phyloP scores from a whole-genome alignment of 2,888 invertebrate genomes.

The Furcula furcula region DNA sequence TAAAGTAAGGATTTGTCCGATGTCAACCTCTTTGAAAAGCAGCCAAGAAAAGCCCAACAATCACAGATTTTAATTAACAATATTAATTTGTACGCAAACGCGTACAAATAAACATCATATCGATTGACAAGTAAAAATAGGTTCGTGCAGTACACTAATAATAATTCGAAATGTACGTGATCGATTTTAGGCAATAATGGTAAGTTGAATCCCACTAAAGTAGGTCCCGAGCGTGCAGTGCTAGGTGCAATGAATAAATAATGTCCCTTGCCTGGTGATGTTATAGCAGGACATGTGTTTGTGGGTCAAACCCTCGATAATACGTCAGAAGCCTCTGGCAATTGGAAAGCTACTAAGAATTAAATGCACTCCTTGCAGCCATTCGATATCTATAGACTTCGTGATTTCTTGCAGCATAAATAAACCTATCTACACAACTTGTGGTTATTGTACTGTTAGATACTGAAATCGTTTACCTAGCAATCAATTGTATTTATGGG shows the following conservation, averaged over 20 bases:
- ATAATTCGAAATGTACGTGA: constrained; percentile 7
- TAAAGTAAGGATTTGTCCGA: too few relatives aligned
- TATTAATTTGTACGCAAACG: not conserved
- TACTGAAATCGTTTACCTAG: too few relatives aligned
- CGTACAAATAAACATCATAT: constrained; percentile 1
- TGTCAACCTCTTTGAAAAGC: constrained; percentile 16
- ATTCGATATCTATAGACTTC: constrained; percentile 7
- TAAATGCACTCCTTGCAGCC: constrained; percentile 10
- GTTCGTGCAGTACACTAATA: constrained; percentile 9
- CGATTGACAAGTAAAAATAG: not conserved
- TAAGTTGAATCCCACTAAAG: constrained; percentile 30
- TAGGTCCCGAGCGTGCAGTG: constrained; percentile 43
- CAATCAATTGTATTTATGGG: too few relatives aligned
- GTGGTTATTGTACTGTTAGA: too few relatives aligned
- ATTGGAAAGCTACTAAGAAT: constrained; percentile 37
- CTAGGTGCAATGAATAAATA: constrained; percentile 55
- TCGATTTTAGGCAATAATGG: constrained; percentile 27
- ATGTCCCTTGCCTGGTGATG: constrained; percentile 66
- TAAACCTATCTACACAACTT: not conserved
- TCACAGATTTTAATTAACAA: constrained; percentile 10
- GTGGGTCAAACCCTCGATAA: constrained; percentile 32
- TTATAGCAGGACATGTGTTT: constrained; percentile 46
- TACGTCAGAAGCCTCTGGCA: constrained; percentile 50
- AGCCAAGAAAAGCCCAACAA: constrained; percentile 18
- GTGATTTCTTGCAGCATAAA: too few relatives aligned